Evolutionary conservation across 2,113 vertebrate genomes (phyloP), one percentile per base, ranked within the genome.

Genomic region (Leiothrix lutea): DNA sequence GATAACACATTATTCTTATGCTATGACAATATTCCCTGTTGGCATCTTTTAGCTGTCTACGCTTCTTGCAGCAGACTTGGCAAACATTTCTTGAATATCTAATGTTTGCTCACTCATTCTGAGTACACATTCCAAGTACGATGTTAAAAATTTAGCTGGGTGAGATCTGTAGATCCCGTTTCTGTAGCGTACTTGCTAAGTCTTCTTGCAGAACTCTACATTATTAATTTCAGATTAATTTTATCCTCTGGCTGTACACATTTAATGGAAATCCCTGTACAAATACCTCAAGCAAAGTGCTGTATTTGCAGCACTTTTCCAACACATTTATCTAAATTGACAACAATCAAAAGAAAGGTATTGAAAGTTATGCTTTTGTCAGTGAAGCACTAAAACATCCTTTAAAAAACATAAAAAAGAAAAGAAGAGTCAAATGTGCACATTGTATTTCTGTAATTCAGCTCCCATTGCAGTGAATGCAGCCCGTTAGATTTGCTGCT

Each of bases 171-270:
- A 56, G 56, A 65, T 87, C 48, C 56, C 62, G 28, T 47, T 92
- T 94, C 62, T 94, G 51, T 62, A 50, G 85, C 56, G 85, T 29
- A 51, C 48, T 72, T 80, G 26, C 56, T 83, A 86, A 36, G 47
- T 38, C 44, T 66, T 92, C 45, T 77, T 94, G 72, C 38, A 93
- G 51, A 53, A 22, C 33, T 86, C 69, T 92, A 83, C 83, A 83
- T 92, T 88, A 95, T 94, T 96, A 89, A 95, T 94, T 97, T 92
- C 53, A 89, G 54, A 91, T 94, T 95, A 97, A 95, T 93, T 97
- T 96, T 70, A 67, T 62, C 66, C 67, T 83, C 67, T 86, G 90
- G 80, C 51, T 86, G 40, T 92, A 91, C 78, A 84, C 38, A 61
- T 91, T 93, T 91, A 92, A 90, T 79, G 42, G 74, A 87, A 91